Evolutionary conservation across 92 coral and sea anemone species (phyloP), one percentile per base, ranked within the genome.

Genomic region (Meandrina meandrites): DNA sequence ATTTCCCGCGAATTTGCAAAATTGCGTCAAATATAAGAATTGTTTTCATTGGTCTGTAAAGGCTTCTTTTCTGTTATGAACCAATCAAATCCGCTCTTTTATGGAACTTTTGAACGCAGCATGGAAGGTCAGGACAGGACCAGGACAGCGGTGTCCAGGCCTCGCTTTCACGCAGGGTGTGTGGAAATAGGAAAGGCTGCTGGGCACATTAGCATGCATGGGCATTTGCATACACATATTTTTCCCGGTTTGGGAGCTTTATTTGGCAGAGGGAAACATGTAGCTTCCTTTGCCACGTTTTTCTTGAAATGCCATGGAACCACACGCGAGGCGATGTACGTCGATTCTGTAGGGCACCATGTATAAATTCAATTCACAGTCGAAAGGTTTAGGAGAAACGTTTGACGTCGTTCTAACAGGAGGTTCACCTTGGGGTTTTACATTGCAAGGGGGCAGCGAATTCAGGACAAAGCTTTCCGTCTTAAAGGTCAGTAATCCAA

Each of bases 351-450:
- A 80, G 70, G 57, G 85, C 48, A 72, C 28, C 36, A 86, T 86
- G 89, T 37, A 58, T 27, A 80, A 67, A 69, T 51, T 72, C 50
- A 76, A 40, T 66, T 50, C 77, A 62, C 87, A 58, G 53, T 76
- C 90, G 73, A 80, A 87, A 83, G 67, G 79, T 81, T 79, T 79
- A 45, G 91, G 78, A 71, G 90, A 88, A 48, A 88, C 84, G 21
- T 94, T 95, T 92, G 95, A 92, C 66, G 98, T 95, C 30, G 88
- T 88, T 30, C 92, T 97, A 42, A 64, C 85, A 70, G 99, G 99
- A 75, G 99, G 99, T 64, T 93, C 97, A 70, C 99, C 99, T 82
- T 97, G 99, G 99, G 99, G 99, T 45, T 97, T 97, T 86, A 97
- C 97, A 79, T 93, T 97, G 74, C 96, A 93, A 58, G 98, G 98